A percentile compares a stretch with the other conserved stretches of the same genome.
Conservation (phyloP, 2,113 vertebrate species). For the Pseudois nayaur region DNA sequence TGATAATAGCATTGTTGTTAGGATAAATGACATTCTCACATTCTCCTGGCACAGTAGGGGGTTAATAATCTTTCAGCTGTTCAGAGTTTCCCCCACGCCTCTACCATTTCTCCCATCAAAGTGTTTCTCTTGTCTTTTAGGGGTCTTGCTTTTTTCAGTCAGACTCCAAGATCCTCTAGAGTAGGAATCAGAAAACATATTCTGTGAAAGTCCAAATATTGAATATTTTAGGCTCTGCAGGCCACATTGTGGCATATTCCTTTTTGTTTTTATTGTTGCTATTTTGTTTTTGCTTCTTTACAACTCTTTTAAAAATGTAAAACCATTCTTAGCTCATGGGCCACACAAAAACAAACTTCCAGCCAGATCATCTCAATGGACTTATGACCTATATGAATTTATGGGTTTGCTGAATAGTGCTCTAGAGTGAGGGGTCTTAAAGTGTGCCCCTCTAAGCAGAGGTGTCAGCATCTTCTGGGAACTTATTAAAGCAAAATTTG, state of each 20-base stretch:
- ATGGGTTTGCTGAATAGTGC: neutral
- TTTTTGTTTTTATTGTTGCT: neutral
- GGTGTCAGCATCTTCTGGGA: neutral
- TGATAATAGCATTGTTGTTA: neutral
- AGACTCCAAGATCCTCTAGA: neutral
- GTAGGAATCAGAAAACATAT: neutral
- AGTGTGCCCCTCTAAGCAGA: neutral
- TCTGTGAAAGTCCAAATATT: neutral
- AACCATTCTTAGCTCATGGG: neutral
- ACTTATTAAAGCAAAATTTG: neutral
- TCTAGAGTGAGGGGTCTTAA: neutral
- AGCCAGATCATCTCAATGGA: neutral
- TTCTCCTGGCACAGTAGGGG: neutral
- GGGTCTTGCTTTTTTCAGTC: neutral
- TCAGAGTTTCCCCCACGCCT: neutral
- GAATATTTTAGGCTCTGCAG: neutral
- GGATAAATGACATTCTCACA: neutral
- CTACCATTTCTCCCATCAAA: neutral
- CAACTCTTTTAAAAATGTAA: neutral
- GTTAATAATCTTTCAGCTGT: neutral
- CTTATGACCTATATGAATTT: neutral
- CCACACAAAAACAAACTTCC: neutral
- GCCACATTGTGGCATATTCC: neutral
- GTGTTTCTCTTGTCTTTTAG: neutral
- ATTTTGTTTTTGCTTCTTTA: neutral